phyloP scores from a whole-genome alignment of 2,888 invertebrate species.

The Augiades crinisus region DNA sequence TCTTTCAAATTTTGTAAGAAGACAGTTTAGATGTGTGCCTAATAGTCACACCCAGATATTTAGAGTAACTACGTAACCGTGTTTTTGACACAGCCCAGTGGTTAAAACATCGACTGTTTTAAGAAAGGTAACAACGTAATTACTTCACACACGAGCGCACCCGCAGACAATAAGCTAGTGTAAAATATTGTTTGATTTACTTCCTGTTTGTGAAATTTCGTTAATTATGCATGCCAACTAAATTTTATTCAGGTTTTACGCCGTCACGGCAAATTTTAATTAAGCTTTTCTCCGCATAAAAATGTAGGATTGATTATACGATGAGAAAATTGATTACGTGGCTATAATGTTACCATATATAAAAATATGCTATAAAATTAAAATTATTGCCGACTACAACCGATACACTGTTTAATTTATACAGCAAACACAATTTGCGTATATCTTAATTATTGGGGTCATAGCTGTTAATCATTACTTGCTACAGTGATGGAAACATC shows the following conservation, averaged over 20 bases:
- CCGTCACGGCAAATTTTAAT: conserved; percentile 11
- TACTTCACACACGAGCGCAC: too few relatives aligned
- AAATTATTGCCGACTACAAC: conserved; percentile 3
- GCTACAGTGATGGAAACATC: too few relatives aligned
- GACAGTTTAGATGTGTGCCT: too few relatives aligned
- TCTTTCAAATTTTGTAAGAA: too few relatives aligned
- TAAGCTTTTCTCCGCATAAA: conserved; percentile 6
- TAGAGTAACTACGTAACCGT: too few relatives aligned
- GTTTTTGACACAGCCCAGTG: too few relatives aligned
- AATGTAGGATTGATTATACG: conserved; percentile 7
- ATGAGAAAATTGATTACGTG: conserved; percentile 21
- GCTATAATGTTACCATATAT: conserved; percentile 6
- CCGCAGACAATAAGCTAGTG: background rate
- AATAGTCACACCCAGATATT: too few relatives aligned
- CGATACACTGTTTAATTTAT: background rate
- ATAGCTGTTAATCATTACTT: too few relatives aligned
- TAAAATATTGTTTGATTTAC: conserved; percentile 4
- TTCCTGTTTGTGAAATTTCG: conserved; percentile 4
- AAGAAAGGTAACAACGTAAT: too few relatives aligned
- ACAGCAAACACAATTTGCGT: background rate
- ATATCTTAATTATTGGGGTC: background rate
- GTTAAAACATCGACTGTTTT: too few relatives aligned
- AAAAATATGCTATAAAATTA: conserved; percentile 12
- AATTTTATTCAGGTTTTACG: conserved; percentile 9
- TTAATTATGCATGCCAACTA: conserved; percentile 7